phyloP scores from a whole-genome alignment of 2,888 invertebrate genomes.

The Autographa pulchrina region DNA sequence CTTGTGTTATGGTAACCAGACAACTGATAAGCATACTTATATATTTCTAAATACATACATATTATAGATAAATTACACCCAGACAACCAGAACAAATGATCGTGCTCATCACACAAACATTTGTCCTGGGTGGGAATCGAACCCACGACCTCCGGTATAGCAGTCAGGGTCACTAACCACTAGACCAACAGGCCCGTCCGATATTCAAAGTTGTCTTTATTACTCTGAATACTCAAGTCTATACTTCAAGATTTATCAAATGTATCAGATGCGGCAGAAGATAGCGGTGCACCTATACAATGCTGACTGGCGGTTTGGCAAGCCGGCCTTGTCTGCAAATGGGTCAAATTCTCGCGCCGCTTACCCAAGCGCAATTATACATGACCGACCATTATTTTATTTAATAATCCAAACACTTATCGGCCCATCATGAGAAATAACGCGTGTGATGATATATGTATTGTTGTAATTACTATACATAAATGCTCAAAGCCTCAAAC shows the following conservation, averaged over 20 bases:
- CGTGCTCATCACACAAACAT: no score
- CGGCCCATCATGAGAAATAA: conserved; percentile 64
- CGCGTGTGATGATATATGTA: conserved; percentile 32
- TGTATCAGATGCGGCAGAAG: conserved; percentile 62
- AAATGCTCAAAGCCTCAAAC: conserved; percentile 30
- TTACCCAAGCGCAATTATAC: conserved; percentile 83
- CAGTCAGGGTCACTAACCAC: no score
- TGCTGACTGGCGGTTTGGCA: conserved; percentile 72
- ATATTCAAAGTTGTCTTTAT: no score
- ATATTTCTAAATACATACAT: no score
- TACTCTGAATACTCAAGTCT: not conserved
- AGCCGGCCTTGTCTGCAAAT: conserved; percentile 79
- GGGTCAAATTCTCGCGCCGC: conserved; percentile 78
- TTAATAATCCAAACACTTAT: conserved; percentile 79
- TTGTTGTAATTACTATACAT: conserved; percentile 49
- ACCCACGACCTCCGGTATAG: no score
- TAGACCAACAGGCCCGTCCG: no score
- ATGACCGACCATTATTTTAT: conserved; percentile 81
- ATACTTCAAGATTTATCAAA: conserved; percentile 21
- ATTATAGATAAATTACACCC: no score
- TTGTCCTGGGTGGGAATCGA: no score
- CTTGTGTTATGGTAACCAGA: no score
- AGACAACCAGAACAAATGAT: no score
- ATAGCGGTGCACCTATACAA: conserved; percentile 64
- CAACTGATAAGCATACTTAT: no score